Evolutionary conservation across 1,140 invertebrate species (phyloP).

Genomic region (Lucilia cuprina): DNA sequence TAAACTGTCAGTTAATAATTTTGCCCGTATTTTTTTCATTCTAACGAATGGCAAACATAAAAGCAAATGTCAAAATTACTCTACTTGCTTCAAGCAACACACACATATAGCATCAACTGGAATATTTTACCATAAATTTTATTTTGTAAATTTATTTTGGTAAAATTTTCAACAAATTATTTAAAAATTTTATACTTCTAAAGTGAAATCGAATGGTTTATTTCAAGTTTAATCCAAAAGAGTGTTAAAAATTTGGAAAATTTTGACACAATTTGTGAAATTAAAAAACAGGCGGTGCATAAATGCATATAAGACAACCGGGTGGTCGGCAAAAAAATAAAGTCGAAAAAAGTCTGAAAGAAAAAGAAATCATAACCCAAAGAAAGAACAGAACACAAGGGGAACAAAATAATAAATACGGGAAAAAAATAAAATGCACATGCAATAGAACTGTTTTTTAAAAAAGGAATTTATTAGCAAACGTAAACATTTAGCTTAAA

Average conservation of each 20-base stretch:
- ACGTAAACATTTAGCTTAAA: no score
- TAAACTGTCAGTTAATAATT: neutral
- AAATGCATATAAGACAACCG: conserved; percentile 1
- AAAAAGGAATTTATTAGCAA: neutral
- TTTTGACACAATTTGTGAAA: neutral
- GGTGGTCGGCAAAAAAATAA: conserved; percentile 3
- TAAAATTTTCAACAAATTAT: neutral
- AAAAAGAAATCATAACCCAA: neutral
- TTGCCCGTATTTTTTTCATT: neutral
- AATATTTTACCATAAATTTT: neutral
- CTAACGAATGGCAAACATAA: neutral
- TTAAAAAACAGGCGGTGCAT: conserved; percentile 14
- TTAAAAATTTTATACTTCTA: neutral
- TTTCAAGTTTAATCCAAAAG: neutral
- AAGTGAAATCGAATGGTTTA: neutral
- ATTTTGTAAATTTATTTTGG: conserved; percentile 3
- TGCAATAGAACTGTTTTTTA: neutral
- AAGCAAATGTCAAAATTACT: neutral
- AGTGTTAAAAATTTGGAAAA: neutral
- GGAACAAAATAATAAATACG: neutral
- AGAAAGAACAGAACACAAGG: neutral
- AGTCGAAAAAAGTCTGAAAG: neutral
- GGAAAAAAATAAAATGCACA: conserved; percentile 9
- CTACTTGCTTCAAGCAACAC: neutral
- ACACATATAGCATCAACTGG: neutral